Percentiles rank a stretch among this genome's conserved stretches.
These are phyloP conservation scores for Agrilus planipennis DNA, from an alignment of 1,140 invertebrate species.

Conservation along the genomic window DNA sequence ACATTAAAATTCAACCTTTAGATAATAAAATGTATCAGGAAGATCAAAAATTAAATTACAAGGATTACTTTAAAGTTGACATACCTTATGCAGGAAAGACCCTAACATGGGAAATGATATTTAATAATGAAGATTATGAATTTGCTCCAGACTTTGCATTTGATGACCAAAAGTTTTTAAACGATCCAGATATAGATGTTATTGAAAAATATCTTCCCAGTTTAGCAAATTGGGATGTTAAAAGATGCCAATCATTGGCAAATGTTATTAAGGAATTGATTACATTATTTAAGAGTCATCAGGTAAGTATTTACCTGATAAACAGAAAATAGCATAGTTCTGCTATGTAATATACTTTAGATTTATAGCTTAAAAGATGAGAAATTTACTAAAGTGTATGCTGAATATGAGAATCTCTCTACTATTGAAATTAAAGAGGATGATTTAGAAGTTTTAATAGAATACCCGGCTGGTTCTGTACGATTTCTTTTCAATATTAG, in stretches of 20 bases:
- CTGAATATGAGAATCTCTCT: too few species aligned
- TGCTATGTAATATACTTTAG: too few species aligned
- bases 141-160: constrained; percentile 33
- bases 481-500: too few species aligned
- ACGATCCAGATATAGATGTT: constrained; percentile 23
- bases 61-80: constrained; percentile 26
- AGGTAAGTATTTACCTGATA: constrained; percentile 17
- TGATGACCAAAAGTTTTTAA: constrained; percentile 26
- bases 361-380: too few species aligned
- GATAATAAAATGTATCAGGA: constrained; percentile 10
- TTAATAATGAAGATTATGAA: constrained; percentile 24
- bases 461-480: too few species aligned
- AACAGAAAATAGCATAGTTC: background rate
- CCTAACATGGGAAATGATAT: constrained; percentile 31
- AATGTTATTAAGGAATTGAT: constrained; percentile 28
- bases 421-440: too few species aligned
- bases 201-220: constrained; percentile 26
- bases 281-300: constrained; percentile 26
- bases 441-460: background rate
- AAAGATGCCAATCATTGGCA: constrained; percentile 25
- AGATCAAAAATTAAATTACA: constrained; percentile 14
- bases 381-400: too few species aligned
- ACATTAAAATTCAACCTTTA: constrained; percentile 4
- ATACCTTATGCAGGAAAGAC: constrained; percentile 30
- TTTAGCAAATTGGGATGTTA: constrained; percentile 27